Evolutionary conservation across 2,888 invertebrate genomes (phyloP), one percentile per base, ranked within the genome.

Genomic region (Sialis fuliginosa): DNA sequence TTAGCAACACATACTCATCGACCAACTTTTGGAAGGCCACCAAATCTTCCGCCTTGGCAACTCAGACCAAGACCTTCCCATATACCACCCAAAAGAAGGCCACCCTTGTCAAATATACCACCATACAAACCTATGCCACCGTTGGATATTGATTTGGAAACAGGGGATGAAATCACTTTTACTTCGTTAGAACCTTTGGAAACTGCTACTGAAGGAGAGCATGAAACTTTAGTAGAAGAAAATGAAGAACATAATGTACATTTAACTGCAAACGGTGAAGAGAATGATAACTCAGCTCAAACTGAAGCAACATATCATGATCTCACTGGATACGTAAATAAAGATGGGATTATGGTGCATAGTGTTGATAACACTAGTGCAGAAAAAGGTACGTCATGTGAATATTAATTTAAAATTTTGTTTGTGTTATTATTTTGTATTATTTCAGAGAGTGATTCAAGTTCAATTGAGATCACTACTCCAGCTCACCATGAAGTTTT

Each of bases 21-120:
- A 49, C 79, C 81, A 31, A 42, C 12, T 9, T 42, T 42, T 42
- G 60, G 64, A 49, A 55, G 65, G 48, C 67, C 76, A 13, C 72
- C 74, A 2, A 71, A 69, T 45, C 65, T 76, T 2, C 79, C 78
- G 6, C 78, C 79, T 0, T 81, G 79, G 80, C 77, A 75, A 52
- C 64, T 77, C 45, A 75, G 77, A 48, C 79, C 78, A 1, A 62
- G 74, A 46, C 71, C 69, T 5, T 22, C 22, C 4, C 22, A 22
- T 22, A 22, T 22, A 22, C 64, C 64, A 10, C 66, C 62, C 0
- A 65, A 73, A 22, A 64, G 77, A 51, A 68, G 71, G 1, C 69
- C 69, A 33, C 75, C 77, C 48, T 39, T 35, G 6, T 30, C 32
- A 7, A 61, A 62, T 12, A 59, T 74, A 44, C 77, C 79, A 6